Base-by-base conservation (phyloP, 2,113 vertebrate genomes). In the Gopherus evgoodei region DNA sequence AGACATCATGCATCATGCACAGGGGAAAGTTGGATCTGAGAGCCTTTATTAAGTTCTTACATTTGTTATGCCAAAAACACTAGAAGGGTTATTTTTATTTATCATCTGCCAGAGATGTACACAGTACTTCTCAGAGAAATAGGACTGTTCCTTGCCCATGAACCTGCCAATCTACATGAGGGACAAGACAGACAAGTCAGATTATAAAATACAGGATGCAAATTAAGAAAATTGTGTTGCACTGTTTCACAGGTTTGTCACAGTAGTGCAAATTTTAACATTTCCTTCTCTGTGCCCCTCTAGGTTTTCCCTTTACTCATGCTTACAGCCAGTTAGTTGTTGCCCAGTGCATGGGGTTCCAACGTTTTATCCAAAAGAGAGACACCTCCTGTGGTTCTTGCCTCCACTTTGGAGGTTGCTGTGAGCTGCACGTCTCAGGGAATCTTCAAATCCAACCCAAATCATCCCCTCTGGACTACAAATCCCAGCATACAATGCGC, bases 361-460 rank as follows among this genome's bases (percentile, higher is more conserved):
- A 72, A 38, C 9, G 19, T 38, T 72, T 72, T n/a, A 38, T 38
- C 65, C n/a, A 72, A 38, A 10, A 21, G 35, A 65, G 12, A 50
- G 13, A 21, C 17, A 4, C 8, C 8, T 22, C 35, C 65, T 4
- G 13, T 35, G 31, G 13, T 16, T 19, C 65, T 21, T 21, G 19
- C n/a, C n/a, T 72, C 17, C 19, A 9, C 8, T 10, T 19, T n/a
- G 65, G n/a, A 21, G 65, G 17, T 72, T 72, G 65, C 65, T 21
- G 65, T 31, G 6, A n/a, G 12, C 44, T 4, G 54, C 31, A 7
- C 31, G 6, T 10, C 35, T 9, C 19, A 24, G 16, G 3, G 0
- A 13, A 4, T 4, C 38, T 42, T 31, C 79, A n/a, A 2, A 25
- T 5, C 14, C 8, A 29, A 22, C 22, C 5, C 0, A 0, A 0